These are phyloP conservation scores for Chelon labrosus DNA, from an alignment of 2,797 vertebrate species.

Conservation along the genomic window DNA sequence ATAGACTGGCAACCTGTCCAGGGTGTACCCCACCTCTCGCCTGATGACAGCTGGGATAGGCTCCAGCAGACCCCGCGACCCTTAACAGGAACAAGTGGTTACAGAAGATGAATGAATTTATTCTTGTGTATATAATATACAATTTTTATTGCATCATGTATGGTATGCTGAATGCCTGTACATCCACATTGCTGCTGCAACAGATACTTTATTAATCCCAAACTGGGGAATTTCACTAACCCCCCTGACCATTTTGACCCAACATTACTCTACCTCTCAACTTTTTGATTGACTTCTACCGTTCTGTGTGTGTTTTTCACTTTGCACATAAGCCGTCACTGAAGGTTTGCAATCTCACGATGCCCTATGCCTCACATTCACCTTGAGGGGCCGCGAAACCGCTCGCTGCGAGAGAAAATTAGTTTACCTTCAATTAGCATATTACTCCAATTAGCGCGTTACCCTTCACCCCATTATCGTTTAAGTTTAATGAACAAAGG, in stretches of 20 bases:
- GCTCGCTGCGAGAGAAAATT: conserved; percentile 70
- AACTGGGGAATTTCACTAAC: neutral
- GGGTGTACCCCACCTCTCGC: too few species aligned
- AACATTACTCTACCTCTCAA: conserved; percentile 15
- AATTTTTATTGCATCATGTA: too few species aligned
- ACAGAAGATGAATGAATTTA: too few species aligned
- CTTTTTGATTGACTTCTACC: neutral
- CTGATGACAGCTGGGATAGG: too few species aligned
- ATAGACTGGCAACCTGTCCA: too few species aligned
- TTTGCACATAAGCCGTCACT: conserved; percentile 19
- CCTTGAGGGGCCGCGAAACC: conserved; percentile 56
- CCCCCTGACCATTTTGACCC: neutral
- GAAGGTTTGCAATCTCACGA: conserved; percentile 40
- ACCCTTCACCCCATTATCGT: conserved; percentile 68
- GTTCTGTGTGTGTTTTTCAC: neutral
- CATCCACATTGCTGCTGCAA: too few species aligned
- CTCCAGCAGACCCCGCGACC: too few species aligned
- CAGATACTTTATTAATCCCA: neutral
- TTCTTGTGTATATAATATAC: too few species aligned
- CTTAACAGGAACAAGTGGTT: too few species aligned
- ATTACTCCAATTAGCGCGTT: conserved; percentile 70
- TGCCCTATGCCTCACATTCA: conserved; percentile 20
- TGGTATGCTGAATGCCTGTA: too few species aligned
- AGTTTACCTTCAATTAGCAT: conserved; percentile 77
- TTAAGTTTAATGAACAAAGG: conserved; percentile 75